Conservation (phyloP, 2,113 vertebrate genomes). For the Pygoscelis antarcticus region DNA sequence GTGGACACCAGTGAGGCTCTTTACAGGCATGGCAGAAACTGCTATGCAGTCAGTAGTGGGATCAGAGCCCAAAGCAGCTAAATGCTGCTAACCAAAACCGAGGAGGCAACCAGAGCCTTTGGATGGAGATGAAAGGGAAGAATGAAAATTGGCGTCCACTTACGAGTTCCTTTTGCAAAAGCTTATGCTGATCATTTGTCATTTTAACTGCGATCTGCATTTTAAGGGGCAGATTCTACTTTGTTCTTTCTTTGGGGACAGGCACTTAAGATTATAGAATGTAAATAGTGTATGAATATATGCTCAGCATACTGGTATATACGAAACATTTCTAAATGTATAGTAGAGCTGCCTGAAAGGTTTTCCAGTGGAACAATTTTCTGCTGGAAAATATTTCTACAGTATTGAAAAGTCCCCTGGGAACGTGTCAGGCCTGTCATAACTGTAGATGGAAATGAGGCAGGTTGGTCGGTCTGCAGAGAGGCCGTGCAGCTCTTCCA, state of each 20-base stretch:
- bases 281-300: not conserved
- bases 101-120: not conserved
- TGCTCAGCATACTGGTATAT: not conserved
- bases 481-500: not conserved
- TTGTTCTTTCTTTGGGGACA: not conserved
- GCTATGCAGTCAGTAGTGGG: not conserved
- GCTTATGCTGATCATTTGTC: not conserved
- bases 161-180: not conserved
- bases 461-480: not conserved
- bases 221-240: not conserved
- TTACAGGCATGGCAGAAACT: not conserved
- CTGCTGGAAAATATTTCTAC: not conserved
- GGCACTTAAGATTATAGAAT: not conserved
- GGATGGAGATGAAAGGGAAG: not conserved
- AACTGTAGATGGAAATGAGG: conserved; percentile 17
- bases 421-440: not conserved
- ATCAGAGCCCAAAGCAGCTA: not conserved
- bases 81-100: not conserved
- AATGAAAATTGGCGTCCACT: not conserved
- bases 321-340: not conserved
- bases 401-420: not conserved
- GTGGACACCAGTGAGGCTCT: not conserved
- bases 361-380: conserved; percentile 11
- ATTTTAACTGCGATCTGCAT: not conserved
- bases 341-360: not conserved